phyloP scores from a whole-genome alignment of 2,797 vertebrate genomes.

The Apogon talboti region DNA sequence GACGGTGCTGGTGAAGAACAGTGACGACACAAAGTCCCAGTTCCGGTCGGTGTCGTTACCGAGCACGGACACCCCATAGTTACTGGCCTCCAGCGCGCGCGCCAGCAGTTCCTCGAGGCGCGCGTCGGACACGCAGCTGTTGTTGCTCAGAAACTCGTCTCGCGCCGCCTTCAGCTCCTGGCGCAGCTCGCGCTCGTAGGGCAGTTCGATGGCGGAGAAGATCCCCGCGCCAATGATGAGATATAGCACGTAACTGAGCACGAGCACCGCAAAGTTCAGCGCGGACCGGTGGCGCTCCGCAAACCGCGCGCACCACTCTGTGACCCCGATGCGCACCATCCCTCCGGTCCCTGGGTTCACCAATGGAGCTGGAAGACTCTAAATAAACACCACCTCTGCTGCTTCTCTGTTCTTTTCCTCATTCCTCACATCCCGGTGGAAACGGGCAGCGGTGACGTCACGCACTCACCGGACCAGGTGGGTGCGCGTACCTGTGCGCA shows the following conservation, averaged over 20 bases:
- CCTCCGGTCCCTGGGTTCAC: neutral
- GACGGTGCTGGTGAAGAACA: constrained; percentile 98
- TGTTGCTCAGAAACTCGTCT: constrained; percentile 87
- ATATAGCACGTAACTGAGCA: constrained; percentile 87
- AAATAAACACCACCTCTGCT: neutral
- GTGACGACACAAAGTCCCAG: constrained; percentile 95
- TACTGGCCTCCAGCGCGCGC: constrained; percentile 90
- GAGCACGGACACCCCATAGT: constrained; percentile 93
- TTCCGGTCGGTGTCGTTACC: constrained; percentile 86
- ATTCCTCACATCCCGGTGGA: constrained; percentile 50
- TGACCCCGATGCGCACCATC: constrained; percentile 49
- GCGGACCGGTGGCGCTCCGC: constrained; percentile 83
- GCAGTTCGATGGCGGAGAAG: constrained; percentile 93
- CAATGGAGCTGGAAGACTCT: too few relatives aligned
- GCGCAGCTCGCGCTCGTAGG: constrained; percentile 89
- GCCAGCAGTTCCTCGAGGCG: constrained; percentile 89
- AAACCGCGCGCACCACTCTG: constrained; percentile 81
- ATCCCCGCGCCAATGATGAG: constrained; percentile 90
- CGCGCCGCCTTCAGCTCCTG: constrained; percentile 84
- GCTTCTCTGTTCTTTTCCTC: constrained; percentile 61
- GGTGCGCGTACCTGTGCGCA: constrained; percentile 7
- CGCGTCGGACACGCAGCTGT: constrained; percentile 89
- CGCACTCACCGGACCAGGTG: constrained; percentile 49
- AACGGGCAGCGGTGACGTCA: constrained; percentile 55
- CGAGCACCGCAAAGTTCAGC: constrained; percentile 86